Evolutionary conservation across 2,113 vertebrate genomes (phyloP), one percentile per base, ranked within the genome.

Genomic region (Eidolon helvum): DNA sequence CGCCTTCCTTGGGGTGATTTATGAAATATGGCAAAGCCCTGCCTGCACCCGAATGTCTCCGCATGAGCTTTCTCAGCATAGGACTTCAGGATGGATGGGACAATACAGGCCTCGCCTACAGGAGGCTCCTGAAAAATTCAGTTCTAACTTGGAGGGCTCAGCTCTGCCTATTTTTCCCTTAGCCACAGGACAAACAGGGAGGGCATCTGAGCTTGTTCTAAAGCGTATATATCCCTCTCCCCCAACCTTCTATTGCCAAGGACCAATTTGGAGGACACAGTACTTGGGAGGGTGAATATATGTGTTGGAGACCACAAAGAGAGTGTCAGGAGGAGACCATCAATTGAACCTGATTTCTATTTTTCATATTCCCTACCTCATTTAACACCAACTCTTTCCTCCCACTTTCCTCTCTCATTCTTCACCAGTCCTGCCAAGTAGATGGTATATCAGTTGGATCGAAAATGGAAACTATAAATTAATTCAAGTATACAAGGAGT

Each of bases 1-100:
- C 1, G 0, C 55, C 55, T 97, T 95, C 78, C 69, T 30, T 45
- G 22, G 53, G 48, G 48, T 97, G 95, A 95, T 90, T 77, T 68
- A 80, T 68, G 53, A 16, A 21, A 30, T 38, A 24, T 3, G 2
- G 33, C n/a, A 33, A 87, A 30, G 33, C 7, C 30, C 14, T 68
- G 24, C 61, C 48, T 28, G n/a, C 15, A 16, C 30, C 63, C n/a
- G 1, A 19, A 40, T 22, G 0, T 61, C 33, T 45, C 57, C 80
- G 53, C 35, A 11, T 0, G 0, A 91, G 53, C 43, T n/a, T 38
- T 43, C 59, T 75, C 40, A n/a, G 16, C 4, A 18, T 1, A 7
- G 28, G 24, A 10, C 12, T 16, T 74, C 10, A 12, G 43, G 16
- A 79, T 33, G 35, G n/a, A 30, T 22, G 33, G 35, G 16, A 2